phyloP scores from a whole-genome alignment of 2,113 vertebrate species.

The Parotia lawesii region DNA sequence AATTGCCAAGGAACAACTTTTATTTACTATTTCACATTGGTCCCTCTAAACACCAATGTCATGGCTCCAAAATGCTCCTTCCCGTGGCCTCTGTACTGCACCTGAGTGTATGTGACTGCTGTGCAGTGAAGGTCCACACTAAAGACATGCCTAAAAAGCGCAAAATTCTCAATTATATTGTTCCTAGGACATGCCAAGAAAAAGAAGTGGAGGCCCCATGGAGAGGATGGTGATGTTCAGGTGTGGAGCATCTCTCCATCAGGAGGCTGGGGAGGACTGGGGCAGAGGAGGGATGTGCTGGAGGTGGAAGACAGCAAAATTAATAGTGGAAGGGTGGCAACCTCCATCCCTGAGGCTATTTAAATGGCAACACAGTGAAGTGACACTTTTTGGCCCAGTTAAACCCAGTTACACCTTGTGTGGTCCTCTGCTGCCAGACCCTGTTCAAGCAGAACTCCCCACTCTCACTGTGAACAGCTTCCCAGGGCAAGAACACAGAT shows the following conservation, averaged over 20 bases:
- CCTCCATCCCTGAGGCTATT: not conserved
- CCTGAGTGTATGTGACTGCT: not conserved
- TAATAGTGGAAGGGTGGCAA: not conserved
- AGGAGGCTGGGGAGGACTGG: not conserved
- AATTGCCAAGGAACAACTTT: not conserved
- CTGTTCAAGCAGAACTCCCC: not conserved
- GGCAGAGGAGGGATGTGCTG: not conserved
- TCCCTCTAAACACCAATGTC: not conserved
- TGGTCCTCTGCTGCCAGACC: slow-evolving; percentile 16
- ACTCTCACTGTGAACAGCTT: not conserved
- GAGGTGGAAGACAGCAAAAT: not conserved
- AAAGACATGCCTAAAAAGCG: not conserved
- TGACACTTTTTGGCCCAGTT: not conserved
- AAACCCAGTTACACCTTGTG: not conserved
- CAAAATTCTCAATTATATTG: not conserved
- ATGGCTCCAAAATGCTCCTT: not conserved
- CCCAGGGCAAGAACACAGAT: not conserved
- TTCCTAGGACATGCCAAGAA: not conserved
- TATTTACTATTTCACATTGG: not conserved
- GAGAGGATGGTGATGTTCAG: not conserved
- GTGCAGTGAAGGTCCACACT: not conserved
- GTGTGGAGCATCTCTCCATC: not conserved
- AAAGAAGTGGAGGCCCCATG: not conserved
- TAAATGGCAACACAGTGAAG: not conserved
- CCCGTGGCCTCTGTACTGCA: rapidly evolving